Evolutionary conservation across 2,113 vertebrate species (phyloP), one percentile per base, ranked within the genome.

Genomic region (Melanostigma gelatinosum): DNA sequence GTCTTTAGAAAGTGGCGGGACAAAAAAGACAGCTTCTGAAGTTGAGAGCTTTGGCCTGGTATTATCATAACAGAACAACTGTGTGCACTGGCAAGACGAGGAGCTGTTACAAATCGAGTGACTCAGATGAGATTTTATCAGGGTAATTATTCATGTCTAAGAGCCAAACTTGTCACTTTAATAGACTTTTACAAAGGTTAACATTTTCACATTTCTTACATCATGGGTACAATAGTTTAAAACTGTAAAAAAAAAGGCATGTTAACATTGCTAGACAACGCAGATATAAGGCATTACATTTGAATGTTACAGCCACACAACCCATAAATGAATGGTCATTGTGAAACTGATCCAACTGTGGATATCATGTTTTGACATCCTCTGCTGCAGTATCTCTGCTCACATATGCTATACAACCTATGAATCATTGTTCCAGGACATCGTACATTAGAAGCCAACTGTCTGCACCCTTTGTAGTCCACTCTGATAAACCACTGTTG

Each of bases 1-100:
- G 94, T 96, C 94, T 95, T 94, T 93, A 93, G 92, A 89, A 95
- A 94, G 82, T 89, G 87, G 87, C 85, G 78, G 91, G 88, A 94
- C 92, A 81, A 44, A 94, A 92, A 91, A 89, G 93, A 90, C 63
- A 82, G 89, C 91, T 76, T 91, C 80, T 90, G 89, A 93, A 94
- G 91, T 94, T 91, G 87, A 91, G 88, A 91, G 80, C 87, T 79
- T 89, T 89, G 79, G 85, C 91, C 90, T 91, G 90, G 87, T 88
- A 88, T 92, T 91, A 93, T 94, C 84, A 89, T 89, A 93, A 91
- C 91, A 91, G 80, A 89, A 91, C 89, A 86, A 93, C 79, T 67
- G 74, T 61, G 83, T 88, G 75, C 86, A 64, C 74, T 72, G 85
- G 89, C 82, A 94, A 94, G 91, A 89, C 46, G 89, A 94, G 92